Evolutionary conservation across 2,797 vertebrate species (phyloP).

Genomic region (Thunnus albacares): DNA sequence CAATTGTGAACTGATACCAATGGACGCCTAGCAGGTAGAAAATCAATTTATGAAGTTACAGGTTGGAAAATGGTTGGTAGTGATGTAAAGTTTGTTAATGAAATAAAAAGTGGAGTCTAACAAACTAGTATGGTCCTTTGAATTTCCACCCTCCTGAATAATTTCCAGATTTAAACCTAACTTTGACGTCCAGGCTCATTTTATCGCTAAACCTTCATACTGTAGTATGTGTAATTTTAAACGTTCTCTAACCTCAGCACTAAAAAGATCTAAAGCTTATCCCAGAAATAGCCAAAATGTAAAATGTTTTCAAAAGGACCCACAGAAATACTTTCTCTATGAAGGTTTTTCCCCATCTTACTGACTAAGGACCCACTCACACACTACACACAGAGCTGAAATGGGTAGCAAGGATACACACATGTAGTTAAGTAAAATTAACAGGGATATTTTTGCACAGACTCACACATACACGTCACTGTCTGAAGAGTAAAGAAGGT

Average conservation of each 20-base stretch:
- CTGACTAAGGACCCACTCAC: not conserved
- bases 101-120: not conserved
- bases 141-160: not conserved
- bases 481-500: conserved; percentile 25
- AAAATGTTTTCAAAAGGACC: too few species aligned
- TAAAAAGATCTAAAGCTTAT: not conserved
- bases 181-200: not conserved
- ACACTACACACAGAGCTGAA: not conserved
- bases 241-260: not conserved
- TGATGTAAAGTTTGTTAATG: not conserved
- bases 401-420: not conserved
- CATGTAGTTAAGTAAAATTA: conserved; percentile 11
- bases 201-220: not conserved
- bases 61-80: not conserved
- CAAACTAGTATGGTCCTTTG: not conserved
- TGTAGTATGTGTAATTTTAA: not conserved
- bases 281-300: not conserved
- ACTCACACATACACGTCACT: conserved; percentile 5
- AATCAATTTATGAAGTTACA: not conserved
- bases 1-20: not conserved
- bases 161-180: not conserved
- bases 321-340: not conserved
- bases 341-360: not conserved
- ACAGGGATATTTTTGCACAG: not conserved
- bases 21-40: not conserved